Evolutionary conservation across 2,888 invertebrate genomes (phyloP), one percentile per base, ranked within the genome.

Genomic region (Synanthedon vespiformis): DNA sequence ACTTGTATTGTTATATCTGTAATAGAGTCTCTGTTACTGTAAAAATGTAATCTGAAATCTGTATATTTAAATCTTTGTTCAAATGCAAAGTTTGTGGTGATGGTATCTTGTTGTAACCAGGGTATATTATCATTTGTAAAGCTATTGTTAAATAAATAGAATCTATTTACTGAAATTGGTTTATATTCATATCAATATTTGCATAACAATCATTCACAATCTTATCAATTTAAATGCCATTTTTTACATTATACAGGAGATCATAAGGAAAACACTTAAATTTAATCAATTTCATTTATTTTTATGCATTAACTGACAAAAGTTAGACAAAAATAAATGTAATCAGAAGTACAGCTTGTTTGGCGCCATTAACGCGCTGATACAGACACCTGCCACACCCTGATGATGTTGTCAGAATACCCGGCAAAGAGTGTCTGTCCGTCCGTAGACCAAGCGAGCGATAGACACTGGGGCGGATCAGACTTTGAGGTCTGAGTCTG

Each of bases 401-500:
- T 91, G 81, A 99, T 99, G 61, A 93, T 93, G 83, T 97, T 97
- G 89, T 99, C 99, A 16, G 98, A 97, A 88, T 99, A 99, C 55
- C 99, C 98, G 75, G 98, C 98, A 76, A 98, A 99, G 68, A 99
- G 89, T 50, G 99, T 99, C 85, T 99, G 98, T 60, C 99, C 99
- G 78, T 99, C 99, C 51, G 97, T 95, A 55, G 99, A 99, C 99
- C 99, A 99, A 18, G 99, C 98, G 70, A 99, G 89, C 4, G 97
- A 99, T 63, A 97, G 90, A 86, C 99, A 99, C 80, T 97, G 95
- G 49, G 99, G 98, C 62, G 96, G 96, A 71, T 96, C 96, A 51
- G 95, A 92, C 85, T 97, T 97, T 54, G 92, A 89, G 22, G 89
- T 89, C 70, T 92, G 90, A n/a, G 89, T 88, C 70, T 88, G 89